Evolutionary conservation across 2,888 invertebrate genomes (phyloP), one percentile per base, ranked within the genome.

Genomic region (Volucella inanis): DNA sequence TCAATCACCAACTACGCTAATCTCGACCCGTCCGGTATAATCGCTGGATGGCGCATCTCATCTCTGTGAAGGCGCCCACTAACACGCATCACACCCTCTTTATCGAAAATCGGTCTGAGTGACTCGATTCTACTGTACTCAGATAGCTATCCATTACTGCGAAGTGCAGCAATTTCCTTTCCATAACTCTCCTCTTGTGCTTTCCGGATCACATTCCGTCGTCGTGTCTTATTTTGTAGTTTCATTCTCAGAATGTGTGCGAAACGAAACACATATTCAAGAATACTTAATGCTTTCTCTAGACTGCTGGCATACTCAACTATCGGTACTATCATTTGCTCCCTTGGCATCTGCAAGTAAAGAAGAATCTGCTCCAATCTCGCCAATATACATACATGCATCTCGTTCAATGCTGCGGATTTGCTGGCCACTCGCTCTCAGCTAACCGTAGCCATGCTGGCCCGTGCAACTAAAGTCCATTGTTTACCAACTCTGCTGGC

Each of bases 11-110:
- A 10, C 54, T 64, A 55, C 12, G 52, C 61, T 31, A 87, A 68
- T 9, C 61, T 45, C 8, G 70, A 71, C 12, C 57, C 67, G 8
- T 81, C 38, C 6, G 89, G 88, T 9, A 89, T 47, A 2, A 89
- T 71, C 0, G 31, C 72, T 9, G 52, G 62, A 52, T 55, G 55
- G 0, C 47, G 2, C 11, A 10, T 18, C n/a, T 38, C 15, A 18
- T 68, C 31, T 14, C 47, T 14, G 0, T 68, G 38, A 8, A 47
- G 47, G 10, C 47, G 47, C 12, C 47, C 57, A 6, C 49, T 31
- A 3, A 65, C 49, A 11, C 49, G 4, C 2, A 57, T 2, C 0
- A 65, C 12, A 14, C 22, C 64, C 0, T 65, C 6, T 0, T 0
- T 18, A 18, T 59, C 50, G 12, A 75, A 57, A 0, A 50, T 12